Percentiles rank a stretch among this genome's conserved stretches.
These are phyloP conservation scores for Meloidogyne chitwoodi DNA, from an alignment of 1,140 invertebrate genomes.

Conservation along the genomic window DNA sequence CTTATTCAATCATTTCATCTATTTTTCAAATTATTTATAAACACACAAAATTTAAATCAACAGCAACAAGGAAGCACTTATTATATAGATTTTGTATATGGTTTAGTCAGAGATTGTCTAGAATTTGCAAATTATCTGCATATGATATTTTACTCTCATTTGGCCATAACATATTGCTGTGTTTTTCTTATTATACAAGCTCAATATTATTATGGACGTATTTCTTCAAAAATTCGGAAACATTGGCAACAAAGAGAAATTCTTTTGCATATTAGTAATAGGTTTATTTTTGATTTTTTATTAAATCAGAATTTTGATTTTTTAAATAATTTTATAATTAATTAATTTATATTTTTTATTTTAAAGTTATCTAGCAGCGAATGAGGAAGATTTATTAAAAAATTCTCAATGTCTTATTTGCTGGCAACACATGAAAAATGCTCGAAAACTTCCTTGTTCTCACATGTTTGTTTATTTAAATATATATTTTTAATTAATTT, in stretches of 20 bases:
- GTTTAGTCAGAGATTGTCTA: constrained; percentile 37
- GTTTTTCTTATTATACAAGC: constrained; percentile 39
- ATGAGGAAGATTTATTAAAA: constrained; percentile 42
- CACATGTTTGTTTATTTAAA: constrained; percentile 18
- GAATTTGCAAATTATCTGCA: constrained; percentile 42
- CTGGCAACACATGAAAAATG: constrained; percentile 33
- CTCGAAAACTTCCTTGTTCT: constrained; percentile 42
- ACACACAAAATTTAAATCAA: constrained; percentile 33
- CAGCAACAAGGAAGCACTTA: constrained; percentile 21
- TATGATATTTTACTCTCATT: constrained; percentile 42
- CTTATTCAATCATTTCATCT: constrained; percentile 37
- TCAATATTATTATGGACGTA: constrained; percentile 38
- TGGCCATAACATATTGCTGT: constrained; percentile 40
- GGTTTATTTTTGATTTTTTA: constrained; percentile 16
- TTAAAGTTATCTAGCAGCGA: constrained; percentile 40
- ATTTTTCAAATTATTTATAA: constrained; percentile 32
- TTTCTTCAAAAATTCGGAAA: constrained; percentile 41
- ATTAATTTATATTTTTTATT: too few species aligned
- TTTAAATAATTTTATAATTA: too few species aligned
- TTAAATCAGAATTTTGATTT: constrained; percentile 1
- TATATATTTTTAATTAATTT: background rate
- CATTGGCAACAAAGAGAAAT: constrained; percentile 46
- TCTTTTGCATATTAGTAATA: constrained; percentile 42
- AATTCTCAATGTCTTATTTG: constrained; percentile 42
- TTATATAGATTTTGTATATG: constrained; percentile 33